phyloP scores from a whole-genome alignment of 2,888 invertebrate species.

The Sarcophaga variegata region DNA sequence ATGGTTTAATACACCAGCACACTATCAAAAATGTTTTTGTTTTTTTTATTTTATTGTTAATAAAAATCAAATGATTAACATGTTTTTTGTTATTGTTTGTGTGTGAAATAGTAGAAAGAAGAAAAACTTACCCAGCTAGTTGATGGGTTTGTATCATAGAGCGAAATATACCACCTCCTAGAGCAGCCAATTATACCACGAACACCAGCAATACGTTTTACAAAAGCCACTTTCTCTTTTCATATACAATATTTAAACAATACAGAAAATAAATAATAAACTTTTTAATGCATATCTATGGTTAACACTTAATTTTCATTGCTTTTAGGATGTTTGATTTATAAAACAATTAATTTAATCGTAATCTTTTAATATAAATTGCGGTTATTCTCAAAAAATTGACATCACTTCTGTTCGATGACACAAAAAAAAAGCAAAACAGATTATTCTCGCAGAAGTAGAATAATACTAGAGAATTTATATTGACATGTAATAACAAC shows the following conservation, averaged over 20 bases:
- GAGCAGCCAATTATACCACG: conserved; percentile 24
- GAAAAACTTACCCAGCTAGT: conserved; percentile 51
- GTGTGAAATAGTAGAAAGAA: background rate
- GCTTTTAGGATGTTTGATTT: background rate
- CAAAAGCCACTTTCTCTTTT: conserved; percentile 62
- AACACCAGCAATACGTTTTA: conserved; percentile 36
- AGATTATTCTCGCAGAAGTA: conserved; percentile 15
- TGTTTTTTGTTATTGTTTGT: background rate
- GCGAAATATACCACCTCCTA: conserved; percentile 43
- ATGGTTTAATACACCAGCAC: conserved; percentile 7
- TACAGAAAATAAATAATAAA: conserved; percentile 24
- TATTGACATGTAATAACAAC: conserved; percentile 7
- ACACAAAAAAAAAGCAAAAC: conserved; percentile 15
- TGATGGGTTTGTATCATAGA: conserved; percentile 25
- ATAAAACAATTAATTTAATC: background rate
- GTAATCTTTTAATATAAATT: conserved; percentile 20
- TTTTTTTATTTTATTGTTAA: background rate
- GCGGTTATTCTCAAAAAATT: conserved; percentile 38
- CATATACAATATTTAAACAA: background rate
- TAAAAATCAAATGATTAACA: background rate
- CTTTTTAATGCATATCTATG: background rate
- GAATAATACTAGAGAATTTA: background rate
- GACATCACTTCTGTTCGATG: conserved; percentile 42
- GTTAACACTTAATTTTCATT: background rate
- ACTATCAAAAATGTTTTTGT: background rate